Conservation (phyloP, 2,797 vertebrate species). For the Tadarida brasiliensis region DNA sequence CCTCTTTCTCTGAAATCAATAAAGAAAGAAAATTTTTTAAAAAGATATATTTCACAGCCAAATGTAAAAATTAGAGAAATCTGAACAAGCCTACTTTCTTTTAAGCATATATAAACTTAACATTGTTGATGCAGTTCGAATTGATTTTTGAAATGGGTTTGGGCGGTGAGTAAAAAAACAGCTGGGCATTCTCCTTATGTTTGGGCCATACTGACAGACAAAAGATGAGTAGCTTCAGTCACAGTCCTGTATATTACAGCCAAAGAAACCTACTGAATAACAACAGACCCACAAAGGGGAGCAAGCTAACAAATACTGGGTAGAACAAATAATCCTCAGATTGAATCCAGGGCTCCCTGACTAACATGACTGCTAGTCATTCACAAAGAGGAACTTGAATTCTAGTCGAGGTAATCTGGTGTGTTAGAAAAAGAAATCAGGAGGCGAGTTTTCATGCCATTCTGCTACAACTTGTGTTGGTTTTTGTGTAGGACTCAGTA, state of each 20-base stretch:
- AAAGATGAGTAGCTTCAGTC: not conserved
- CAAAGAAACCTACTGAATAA: not conserved
- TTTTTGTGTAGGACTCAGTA: not conserved
- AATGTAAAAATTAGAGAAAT: constrained; percentile 29
- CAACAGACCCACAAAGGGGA: not conserved
- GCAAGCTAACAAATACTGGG: not conserved
- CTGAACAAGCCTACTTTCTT: constrained; percentile 30
- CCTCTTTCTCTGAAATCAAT: too few relatives aligned
- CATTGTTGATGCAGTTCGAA: not conserved
- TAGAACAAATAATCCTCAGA: not conserved
- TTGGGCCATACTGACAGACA: not conserved
- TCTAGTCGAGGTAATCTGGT: not conserved
- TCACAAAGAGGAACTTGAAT: not conserved
- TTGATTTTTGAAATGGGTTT: not conserved
- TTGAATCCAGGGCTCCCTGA: not conserved
- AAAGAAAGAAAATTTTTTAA: not conserved
- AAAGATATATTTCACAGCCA: not conserved
- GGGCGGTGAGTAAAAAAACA: not conserved
- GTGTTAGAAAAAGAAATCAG: not conserved
- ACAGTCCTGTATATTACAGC: not conserved
- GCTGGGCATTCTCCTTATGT: not conserved
- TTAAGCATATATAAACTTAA: not conserved
- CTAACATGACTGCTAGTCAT: not conserved
- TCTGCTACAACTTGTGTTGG: not conserved
- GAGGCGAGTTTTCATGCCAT: not conserved